phyloP scores from a whole-genome alignment of 1,140 invertebrate species.

The Mizuhopecten yessoensis region DNA sequence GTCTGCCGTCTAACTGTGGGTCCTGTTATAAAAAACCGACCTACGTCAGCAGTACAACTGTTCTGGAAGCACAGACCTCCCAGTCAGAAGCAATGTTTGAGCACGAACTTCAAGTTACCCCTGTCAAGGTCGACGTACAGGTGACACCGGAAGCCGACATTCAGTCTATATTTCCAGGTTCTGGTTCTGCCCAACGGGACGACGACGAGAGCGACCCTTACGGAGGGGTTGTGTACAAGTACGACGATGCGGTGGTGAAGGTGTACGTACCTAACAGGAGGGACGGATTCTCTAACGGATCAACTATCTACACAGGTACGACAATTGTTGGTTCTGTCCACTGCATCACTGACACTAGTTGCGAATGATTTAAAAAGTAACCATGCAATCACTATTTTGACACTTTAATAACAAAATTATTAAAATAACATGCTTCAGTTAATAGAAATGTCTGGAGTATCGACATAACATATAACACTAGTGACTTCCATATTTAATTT shows the following conservation, averaged over 20 bases:
- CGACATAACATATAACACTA: too few relatives aligned
- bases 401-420: too few relatives aligned
- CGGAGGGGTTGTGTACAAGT: slow-evolving; percentile 56
- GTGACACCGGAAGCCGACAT: slow-evolving; percentile 11
- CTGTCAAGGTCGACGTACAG: slow-evolving; percentile 56
- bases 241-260: slow-evolving; percentile 44
- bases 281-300: slow-evolving; percentile 48
- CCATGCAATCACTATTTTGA: too few relatives aligned
- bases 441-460: too few relatives aligned
- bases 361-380: too few relatives aligned
- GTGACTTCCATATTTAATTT: too few relatives aligned
- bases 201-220: slow-evolving; percentile 52
- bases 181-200: slow-evolving; percentile 57
- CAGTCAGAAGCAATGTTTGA: background rate
- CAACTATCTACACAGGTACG: slow-evolving; percentile 54
- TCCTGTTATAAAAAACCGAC: background rate
- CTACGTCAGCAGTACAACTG: background rate
- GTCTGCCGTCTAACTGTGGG: background rate
- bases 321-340: background rate
- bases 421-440: too few relatives aligned
- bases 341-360: too few relatives aligned
- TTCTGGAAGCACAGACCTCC: slow-evolving; percentile 34
- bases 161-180: slow-evolving; percentile 52
- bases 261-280: slow-evolving; percentile 47
- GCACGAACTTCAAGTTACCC: slow-evolving; percentile 41